These are phyloP conservation scores for Neomicropteryx cornuta DNA, from an alignment of 1,140 invertebrate genomes.

Conservation along the genomic window DNA sequence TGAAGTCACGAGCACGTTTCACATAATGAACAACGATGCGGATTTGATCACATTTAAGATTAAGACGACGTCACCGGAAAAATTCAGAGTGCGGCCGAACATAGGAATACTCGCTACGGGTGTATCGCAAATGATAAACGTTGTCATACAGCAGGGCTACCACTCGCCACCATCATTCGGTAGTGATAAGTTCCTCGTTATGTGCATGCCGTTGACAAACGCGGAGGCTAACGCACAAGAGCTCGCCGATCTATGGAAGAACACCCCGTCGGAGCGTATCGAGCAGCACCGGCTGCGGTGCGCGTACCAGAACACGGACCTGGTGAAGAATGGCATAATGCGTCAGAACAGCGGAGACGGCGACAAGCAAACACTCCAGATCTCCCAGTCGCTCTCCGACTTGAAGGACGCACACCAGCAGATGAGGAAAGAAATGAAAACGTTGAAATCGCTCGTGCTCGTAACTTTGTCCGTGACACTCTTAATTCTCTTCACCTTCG, in stretches of 20 bases:
- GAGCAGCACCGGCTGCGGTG: conserved; percentile 36
- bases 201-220: conserved; percentile 31
- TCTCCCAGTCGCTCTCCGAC: conserved; percentile 22
- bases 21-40: conserved; percentile 54
- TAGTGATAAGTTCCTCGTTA: conserved; percentile 34
- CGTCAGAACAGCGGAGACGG: conserved; percentile 14
- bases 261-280: conserved; percentile 26
- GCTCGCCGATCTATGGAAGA: conserved; percentile 29
- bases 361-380: conserved; percentile 20
- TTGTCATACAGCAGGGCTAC: conserved; percentile 29
- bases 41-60: conserved; percentile 66
- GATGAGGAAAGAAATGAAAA: conserved; percentile 21
- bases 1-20: conserved; percentile 51
- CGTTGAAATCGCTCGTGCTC: conserved; percentile 23
- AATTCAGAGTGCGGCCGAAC: conserved; percentile 81
- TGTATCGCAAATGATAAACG: conserved; percentile 31
- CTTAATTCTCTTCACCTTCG: no score
- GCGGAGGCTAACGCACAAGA: conserved; percentile 26
- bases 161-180: conserved; percentile 22
- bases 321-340: conserved; percentile 23
- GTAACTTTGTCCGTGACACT: conserved; percentile 22
- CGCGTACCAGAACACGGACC: conserved; percentile 25
- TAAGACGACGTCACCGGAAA: conserved; percentile 67
- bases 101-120: conserved; percentile 58
- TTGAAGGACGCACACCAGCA: conserved; percentile 25